A percentile compares a stretch with the other conserved stretches of the same genome.
phyloP scores from a whole-genome alignment of 2,113 vertebrate genomes.

The Callospermophilus lateralis region DNA sequence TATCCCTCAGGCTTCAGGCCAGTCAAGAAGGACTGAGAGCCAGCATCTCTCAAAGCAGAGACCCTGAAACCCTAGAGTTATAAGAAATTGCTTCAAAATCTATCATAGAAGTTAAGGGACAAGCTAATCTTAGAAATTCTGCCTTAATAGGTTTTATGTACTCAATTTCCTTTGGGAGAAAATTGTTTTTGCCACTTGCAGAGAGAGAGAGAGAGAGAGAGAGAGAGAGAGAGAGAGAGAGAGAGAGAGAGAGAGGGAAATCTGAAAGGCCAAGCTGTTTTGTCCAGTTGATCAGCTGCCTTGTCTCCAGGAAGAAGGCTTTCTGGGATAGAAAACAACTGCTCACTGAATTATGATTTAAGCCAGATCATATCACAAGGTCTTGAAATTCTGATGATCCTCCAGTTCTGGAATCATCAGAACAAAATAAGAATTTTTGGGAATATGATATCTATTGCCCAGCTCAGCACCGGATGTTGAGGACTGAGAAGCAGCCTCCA shows the following conservation, averaged over 20 bases:
- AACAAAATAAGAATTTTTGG: not conserved
- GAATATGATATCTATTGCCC: not conserved
- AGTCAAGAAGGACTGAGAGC: not conserved
- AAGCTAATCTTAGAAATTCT: not conserved
- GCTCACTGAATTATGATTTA: not conserved
- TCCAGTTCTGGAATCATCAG: not conserved
- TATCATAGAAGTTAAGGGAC: not conserved
- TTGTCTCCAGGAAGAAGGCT: not conserved
- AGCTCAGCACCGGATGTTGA: rapidly evolving
- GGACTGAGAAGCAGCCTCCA: not conserved
- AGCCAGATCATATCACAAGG: not conserved
- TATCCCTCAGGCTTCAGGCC: not conserved
- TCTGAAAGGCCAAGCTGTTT: not conserved
- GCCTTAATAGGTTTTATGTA: not conserved
- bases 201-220: not conserved
- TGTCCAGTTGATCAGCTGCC: not conserved
- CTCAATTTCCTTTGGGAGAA: not conserved
- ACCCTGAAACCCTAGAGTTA: not conserved
- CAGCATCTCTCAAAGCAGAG: not conserved
- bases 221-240: not conserved
- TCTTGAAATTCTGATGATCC: not conserved
- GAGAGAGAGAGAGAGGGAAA: not conserved
- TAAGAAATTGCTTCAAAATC: not conserved
- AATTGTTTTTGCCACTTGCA: not conserved
- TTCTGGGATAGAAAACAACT: not conserved